phyloP scores from a whole-genome alignment of 1,140 invertebrate species.

The Cydia fagiglandana region DNA sequence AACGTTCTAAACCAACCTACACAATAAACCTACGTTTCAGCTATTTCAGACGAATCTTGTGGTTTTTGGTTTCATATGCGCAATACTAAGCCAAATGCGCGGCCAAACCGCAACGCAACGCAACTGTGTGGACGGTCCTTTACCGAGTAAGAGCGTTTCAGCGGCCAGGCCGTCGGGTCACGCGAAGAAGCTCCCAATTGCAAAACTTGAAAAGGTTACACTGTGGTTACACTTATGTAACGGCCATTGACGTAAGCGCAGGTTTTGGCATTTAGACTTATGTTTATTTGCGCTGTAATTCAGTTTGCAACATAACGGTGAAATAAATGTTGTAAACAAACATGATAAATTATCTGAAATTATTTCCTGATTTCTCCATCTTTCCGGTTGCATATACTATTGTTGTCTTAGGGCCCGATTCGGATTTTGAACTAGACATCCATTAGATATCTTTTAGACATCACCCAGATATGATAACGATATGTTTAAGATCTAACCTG shows the following conservation, averaged over 20 bases:
- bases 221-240: constrained; percentile 21
- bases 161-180: background rate
- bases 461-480: too few relatives aligned
- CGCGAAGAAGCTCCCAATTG: constrained; percentile 17
- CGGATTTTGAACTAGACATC: too few relatives aligned
- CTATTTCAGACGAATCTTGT: too few relatives aligned
- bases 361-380: too few relatives aligned
- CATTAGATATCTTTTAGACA: too few relatives aligned
- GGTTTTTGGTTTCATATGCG: too few relatives aligned
- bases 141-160: constrained; percentile 16
- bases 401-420: too few relatives aligned
- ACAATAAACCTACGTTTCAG: too few relatives aligned
- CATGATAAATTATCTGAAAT: background rate
- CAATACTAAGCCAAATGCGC: too few relatives aligned
- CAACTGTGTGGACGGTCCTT: background rate
- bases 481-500: too few relatives aligned
- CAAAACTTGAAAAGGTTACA: constrained; percentile 19
- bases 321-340: background rate
- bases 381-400: too few relatives aligned
- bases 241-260: background rate
- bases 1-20: too few relatives aligned
- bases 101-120: background rate
- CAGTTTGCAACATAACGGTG: background rate
- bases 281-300: constrained; percentile 1
- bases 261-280: constrained; percentile 20